Percentiles rank a stretch among this genome's conserved stretches.
phyloP scores from a whole-genome alignment of 2,113 vertebrate species.

The Rhadina sibilatrix region DNA sequence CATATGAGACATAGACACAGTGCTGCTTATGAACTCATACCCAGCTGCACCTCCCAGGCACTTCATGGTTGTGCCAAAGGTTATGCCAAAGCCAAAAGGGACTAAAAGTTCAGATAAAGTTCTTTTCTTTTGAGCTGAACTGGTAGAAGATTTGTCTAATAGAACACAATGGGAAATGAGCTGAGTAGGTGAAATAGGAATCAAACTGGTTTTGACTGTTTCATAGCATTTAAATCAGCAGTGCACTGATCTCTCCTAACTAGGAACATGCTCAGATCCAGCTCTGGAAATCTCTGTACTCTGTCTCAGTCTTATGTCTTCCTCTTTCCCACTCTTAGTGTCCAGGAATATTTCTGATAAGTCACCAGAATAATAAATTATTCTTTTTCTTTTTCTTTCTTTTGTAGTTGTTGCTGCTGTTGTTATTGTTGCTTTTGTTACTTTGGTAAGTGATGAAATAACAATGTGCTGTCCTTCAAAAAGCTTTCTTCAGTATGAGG shows the following conservation, averaged over 20 bases:
- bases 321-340: neutral
- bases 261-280: neutral
- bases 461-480: neutral
- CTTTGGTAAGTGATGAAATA: neutral
- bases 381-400: neutral
- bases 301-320: neutral
- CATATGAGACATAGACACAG: neutral
- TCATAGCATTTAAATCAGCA: neutral
- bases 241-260: neutral
- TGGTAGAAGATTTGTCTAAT: neutral
- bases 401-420: rapidly evolving
- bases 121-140: neutral
- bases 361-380: neutral
- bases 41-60: neutral
- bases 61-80: neutral
- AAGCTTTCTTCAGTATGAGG: neutral
- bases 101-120: neutral
- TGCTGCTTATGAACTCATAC: neutral
- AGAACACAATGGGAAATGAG: neutral
- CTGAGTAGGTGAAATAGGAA: neutral
- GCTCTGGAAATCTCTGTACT: neutral
- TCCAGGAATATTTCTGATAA: neutral
- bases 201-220: neutral
- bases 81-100: neutral
- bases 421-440: neutral